These are phyloP conservation scores for Caenorhabditis zanzibari DNA, from an alignment of 2,888 invertebrate species.

Conservation along the genomic window DNA sequence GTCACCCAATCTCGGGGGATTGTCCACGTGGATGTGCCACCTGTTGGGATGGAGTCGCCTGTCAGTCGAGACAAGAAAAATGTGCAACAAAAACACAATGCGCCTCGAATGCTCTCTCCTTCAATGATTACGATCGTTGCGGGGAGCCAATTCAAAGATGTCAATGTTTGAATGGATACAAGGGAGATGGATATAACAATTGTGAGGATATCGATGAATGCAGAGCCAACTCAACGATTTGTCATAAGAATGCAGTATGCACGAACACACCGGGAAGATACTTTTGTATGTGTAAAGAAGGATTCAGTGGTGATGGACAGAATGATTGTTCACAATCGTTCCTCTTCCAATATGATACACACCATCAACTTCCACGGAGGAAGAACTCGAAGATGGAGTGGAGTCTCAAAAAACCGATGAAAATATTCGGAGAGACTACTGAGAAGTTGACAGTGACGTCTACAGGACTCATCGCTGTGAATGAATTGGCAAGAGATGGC, in stretches of 20 bases:
- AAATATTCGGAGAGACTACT: conserved; percentile 77
- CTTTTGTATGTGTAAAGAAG: conserved; percentile 82
- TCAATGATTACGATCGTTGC: conserved; percentile 79
- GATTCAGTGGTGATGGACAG: conserved; percentile 81
- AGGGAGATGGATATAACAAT: conserved; percentile 79
- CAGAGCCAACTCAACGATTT: conserved; percentile 69
- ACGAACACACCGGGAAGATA: conserved; percentile 83
- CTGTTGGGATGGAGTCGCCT: conserved; percentile 80
- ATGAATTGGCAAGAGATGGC: conserved; percentile 68
- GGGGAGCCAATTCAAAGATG: conserved; percentile 81
- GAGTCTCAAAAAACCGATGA: conserved; percentile 76
- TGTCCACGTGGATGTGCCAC: conserved; percentile 78
- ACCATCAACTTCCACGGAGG: conserved; percentile 75
- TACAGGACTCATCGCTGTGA: conserved; percentile 79
- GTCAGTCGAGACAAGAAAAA: conserved; percentile 75
- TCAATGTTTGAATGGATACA: conserved; percentile 82
- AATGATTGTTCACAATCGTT: conserved; percentile 78
- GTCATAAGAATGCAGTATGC: conserved; percentile 81
- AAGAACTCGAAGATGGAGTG: conserved; percentile 77
- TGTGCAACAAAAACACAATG: conserved; percentile 73
- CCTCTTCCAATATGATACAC: conserved; percentile 77
- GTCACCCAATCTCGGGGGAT: conserved; percentile 80
- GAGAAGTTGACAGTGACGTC: conserved; percentile 79
- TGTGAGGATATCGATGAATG: conserved; percentile 82
- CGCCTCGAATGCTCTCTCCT: conserved; percentile 82